Evolutionary conservation across 2,113 vertebrate species (phyloP).

Genomic region (Dromas ardeola): DNA sequence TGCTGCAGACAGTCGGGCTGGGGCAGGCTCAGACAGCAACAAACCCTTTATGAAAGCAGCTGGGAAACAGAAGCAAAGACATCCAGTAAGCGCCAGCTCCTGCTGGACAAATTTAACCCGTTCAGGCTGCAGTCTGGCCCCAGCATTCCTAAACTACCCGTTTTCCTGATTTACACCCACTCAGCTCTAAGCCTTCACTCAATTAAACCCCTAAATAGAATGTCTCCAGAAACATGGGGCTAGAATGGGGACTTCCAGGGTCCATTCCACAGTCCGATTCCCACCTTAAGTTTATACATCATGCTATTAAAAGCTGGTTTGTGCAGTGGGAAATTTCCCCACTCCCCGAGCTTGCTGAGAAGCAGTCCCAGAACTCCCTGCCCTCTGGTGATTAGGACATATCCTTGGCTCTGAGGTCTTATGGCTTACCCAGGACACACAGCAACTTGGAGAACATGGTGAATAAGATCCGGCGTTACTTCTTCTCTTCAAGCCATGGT

Average conservation of each 20-base stretch:
- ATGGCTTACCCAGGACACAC: neutral
- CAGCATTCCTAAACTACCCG: neutral
- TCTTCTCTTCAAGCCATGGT: neutral
- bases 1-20: constrained; percentile 47
- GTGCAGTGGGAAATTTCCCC: neutral
- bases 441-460: neutral
- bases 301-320: neutral
- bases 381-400: neutral
- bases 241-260: neutral
- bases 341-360: neutral
- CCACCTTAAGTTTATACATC: neutral
- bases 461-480: neutral
- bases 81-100: neutral
- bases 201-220: neutral
- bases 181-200: neutral
- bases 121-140: neutral
- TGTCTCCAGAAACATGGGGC: neutral
- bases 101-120: neutral
- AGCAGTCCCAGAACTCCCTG: neutral
- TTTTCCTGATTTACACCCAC: neutral
- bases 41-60: constrained; percentile 49
- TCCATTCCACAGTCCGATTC: neutral
- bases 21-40: constrained; percentile 37
- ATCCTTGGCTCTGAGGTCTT: neutral
- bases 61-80: constrained; percentile 31